Evolutionary conservation across 35 echinoderm and acorn worm genomes (phyloP).

Genomic region (Eucidaris tribuloides): DNA sequence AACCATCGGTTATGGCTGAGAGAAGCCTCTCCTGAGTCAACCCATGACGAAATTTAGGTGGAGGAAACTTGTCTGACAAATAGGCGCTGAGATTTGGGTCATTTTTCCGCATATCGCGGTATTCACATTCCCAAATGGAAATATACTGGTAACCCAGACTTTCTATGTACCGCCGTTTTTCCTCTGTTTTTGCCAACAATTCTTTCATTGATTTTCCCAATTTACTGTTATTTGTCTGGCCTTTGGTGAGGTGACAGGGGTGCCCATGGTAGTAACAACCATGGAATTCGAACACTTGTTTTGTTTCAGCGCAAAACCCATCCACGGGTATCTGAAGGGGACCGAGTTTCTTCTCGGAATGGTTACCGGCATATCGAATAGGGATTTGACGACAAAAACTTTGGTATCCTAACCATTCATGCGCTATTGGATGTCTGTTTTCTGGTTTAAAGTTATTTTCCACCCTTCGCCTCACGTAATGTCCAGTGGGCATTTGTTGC

Average conservation of each 20-base stretch:
- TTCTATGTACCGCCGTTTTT: conserved; percentile 11
- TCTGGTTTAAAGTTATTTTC: conserved; percentile 13
- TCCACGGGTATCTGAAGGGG: background rate
- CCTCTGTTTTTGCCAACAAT: background rate
- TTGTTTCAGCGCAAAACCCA: conserved; percentile 3
- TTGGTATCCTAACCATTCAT: conserved; percentile 57
- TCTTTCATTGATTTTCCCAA: conserved; percentile 4
- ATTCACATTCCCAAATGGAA: background rate
- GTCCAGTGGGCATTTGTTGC: conserved; percentile 49
- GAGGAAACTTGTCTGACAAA: background rate
- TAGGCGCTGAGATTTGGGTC: background rate
- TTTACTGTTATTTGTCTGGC: conserved; percentile 1
- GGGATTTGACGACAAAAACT: background rate
- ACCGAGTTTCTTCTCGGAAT: conserved; percentile 3
- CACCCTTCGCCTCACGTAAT: conserved; percentile 12
- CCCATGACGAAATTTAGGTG: background rate
- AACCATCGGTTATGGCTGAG: background rate
- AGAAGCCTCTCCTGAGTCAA: background rate
- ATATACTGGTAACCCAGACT: background rate
- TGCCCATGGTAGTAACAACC: conserved; percentile 12
- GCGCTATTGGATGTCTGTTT: conserved; percentile 3
- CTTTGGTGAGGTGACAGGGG: conserved; percentile 15
- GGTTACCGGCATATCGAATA: conserved; percentile 15
- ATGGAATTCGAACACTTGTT: conserved; percentile 26
- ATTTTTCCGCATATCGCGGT: background rate